phyloP scores from a whole-genome alignment of 2,797 vertebrate genomes.

The Leucoraja ocellata region DNA sequence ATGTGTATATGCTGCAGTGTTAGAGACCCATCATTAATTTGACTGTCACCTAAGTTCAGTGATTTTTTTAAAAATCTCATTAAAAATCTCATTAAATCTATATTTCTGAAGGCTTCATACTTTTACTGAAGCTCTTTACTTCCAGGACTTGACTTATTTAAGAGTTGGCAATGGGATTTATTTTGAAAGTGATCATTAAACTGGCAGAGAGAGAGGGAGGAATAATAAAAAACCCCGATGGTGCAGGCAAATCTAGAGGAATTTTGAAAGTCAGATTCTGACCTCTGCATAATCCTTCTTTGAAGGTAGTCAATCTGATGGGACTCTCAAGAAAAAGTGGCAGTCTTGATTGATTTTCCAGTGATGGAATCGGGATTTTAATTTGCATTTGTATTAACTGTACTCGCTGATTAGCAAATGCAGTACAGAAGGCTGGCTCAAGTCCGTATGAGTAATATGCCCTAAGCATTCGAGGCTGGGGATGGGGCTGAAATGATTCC shows the following conservation, averaged over 20 bases:
- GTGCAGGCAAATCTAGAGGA: neutral
- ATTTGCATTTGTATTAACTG: conserved; percentile 25
- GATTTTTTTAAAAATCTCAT: neutral
- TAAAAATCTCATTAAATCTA: neutral
- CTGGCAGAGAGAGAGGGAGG: neutral
- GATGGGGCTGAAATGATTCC: neutral
- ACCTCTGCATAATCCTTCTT: conserved; percentile 30
- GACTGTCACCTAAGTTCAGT: neutral
- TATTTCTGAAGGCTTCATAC: neutral
- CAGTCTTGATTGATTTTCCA: conserved; percentile 32
- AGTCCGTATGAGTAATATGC: neutral
- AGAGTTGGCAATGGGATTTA: neutral
- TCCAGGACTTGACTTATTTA: neutral
- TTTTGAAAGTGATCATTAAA: neutral
- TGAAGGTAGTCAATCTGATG: neutral
- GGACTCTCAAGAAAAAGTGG: neutral
- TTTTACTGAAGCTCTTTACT: neutral
- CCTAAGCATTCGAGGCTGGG: neutral
- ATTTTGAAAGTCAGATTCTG: conserved; percentile 1
- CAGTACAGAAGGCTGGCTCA: neutral
- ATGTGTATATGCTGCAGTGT: neutral
- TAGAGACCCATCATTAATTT: neutral
- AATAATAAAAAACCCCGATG: neutral
- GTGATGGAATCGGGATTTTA: neutral
- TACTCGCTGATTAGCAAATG: conserved; percentile 17